Conservation (phyloP, 2,888 invertebrate genomes). For the Deilephila porcellus region DNA sequence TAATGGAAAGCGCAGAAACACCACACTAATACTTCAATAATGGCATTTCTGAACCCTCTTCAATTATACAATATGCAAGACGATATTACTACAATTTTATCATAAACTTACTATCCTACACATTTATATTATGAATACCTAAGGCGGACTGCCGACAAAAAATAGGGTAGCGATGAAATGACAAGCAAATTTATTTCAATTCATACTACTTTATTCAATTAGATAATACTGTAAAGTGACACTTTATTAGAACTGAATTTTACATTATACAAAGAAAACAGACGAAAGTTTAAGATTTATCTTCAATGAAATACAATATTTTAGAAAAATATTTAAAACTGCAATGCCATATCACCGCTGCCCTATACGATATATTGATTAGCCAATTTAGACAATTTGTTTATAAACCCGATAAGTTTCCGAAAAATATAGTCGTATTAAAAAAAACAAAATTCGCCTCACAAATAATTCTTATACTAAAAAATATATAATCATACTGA, state of each 20-base stretch:
- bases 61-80: constrained; percentile 14
- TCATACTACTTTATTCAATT: no score
- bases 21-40: neutral
- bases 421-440: neutral
- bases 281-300: no score
- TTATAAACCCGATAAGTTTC: neutral
- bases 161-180: constrained; percentile 31
- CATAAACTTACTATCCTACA: neutral
- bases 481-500: neutral
- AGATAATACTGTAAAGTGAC: no score
- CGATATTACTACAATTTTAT: neutral
- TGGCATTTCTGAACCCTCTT: constrained; percentile 4
- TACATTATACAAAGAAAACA: no score
- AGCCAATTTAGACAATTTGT: neutral
- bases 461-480: neutral
- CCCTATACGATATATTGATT: neutral
- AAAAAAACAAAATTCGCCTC: neutral
- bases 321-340: neutral
- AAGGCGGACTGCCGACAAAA: constrained; percentile 69
- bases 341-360: neutral
- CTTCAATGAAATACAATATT: no score
- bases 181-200: constrained; percentile 32
- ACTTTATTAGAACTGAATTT: no score
- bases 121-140: neutral
- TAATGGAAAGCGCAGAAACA: constrained; percentile 9